A percentile compares a stretch with the other conserved stretches of the same genome.
Evolutionary conservation across 1,140 invertebrate species (phyloP).

Genomic region (Bombus soroeensis): DNA sequence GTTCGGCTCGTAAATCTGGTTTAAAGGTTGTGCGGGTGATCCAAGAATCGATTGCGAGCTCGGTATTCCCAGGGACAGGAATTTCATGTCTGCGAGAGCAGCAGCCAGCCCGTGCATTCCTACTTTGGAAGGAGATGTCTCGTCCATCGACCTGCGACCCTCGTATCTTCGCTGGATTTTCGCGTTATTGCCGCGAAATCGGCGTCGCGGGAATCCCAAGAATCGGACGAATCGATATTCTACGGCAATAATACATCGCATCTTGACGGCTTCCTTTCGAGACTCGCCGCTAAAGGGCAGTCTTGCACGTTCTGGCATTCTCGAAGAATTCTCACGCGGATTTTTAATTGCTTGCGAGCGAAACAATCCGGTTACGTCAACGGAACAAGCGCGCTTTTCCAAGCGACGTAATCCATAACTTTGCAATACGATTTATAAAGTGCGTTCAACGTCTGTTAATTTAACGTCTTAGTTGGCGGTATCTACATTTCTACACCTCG

Average conservation of each 20-base stretch:
- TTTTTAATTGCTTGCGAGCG: not conserved
- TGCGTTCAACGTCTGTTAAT: not conserved
- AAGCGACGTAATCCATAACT: not conserved
- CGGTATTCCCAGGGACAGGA: not conserved
- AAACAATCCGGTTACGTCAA: too few species aligned
- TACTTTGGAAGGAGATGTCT: not conserved
- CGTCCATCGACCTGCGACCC: not conserved
- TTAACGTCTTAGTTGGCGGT: not conserved
- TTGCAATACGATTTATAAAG: too few species aligned
- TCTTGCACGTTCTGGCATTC: not conserved
- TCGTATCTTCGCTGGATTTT: not conserved
- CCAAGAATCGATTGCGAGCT: not conserved
- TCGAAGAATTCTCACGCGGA: not conserved
- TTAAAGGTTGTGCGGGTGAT: not conserved
- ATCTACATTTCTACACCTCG: too few species aligned
- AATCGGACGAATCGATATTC: conserved; percentile 12
- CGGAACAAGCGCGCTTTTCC: not conserved
- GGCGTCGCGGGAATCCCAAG: not conserved
- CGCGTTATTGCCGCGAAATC: conserved; percentile 10
- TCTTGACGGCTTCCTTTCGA: not conserved
- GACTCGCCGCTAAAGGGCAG: not conserved
- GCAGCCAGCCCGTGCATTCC: not conserved
- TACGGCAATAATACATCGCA: too few species aligned
- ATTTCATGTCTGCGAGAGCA: not conserved
- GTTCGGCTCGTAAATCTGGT: conserved; percentile 6